phyloP scores from a whole-genome alignment of 1,140 invertebrate species.

The Hypothenemus hampei region DNA sequence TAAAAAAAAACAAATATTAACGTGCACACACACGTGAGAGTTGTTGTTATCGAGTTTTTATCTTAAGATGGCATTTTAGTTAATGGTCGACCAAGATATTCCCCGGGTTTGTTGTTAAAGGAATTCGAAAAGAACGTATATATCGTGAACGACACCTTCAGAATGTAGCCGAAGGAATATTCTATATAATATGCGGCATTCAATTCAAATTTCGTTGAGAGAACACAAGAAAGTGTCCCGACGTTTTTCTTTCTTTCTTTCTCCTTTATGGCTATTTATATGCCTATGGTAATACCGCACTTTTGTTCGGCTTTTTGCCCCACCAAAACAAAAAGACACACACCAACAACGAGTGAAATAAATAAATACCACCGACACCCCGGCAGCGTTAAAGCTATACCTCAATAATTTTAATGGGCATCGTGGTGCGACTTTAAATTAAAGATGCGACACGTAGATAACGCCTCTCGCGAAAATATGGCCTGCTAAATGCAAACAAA shows the following conservation, averaged over 20 bases:
- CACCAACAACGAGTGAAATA: too few species aligned
- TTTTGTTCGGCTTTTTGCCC: conserved; percentile 37
- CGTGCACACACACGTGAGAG: too few species aligned
- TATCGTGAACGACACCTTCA: conserved; percentile 41
- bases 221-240: conserved; percentile 38
- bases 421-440: conserved; percentile 29
- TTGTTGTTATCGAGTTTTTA: too few species aligned
- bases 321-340: too few species aligned
- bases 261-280: conserved; percentile 43
- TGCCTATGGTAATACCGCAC: conserved; percentile 41
- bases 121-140: conserved; percentile 38
- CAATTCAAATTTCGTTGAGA: conserved; percentile 44
- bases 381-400: conserved; percentile 25
- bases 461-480: conserved; percentile 10
- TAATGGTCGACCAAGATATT: conserved; percentile 8
- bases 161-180: conserved; percentile 39
- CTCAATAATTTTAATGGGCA: conserved; percentile 39
- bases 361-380: conserved; percentile 30
- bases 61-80: conserved; percentile 9
- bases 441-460: conserved; percentile 23
- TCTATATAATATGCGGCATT: conserved; percentile 44
- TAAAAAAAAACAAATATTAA: too few species aligned
- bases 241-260: conserved; percentile 38
- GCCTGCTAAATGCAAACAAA: conserved; percentile 18
- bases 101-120: conserved; percentile 14